A percentile compares a stretch with the other conserved stretches of the same genome.
These are phyloP conservation scores for Nasonovia ribisnigri DNA, from an alignment of 2,888 invertebrate genomes.

Conservation along the genomic window DNA sequence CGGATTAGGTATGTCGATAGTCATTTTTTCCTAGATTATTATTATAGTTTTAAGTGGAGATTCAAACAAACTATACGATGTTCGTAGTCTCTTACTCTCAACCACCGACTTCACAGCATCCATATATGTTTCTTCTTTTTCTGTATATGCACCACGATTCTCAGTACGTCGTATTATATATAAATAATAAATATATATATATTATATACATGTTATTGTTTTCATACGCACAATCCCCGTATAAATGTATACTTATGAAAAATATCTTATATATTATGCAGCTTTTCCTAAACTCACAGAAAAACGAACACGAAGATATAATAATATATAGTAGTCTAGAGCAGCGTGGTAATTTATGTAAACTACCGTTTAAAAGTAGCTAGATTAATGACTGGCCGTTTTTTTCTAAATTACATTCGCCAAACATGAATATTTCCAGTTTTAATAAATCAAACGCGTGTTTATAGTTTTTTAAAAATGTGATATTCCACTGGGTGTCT, in stretches of 20 bases:
- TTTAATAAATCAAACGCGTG: slow-evolving; percentile 38
- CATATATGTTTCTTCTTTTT: background rate
- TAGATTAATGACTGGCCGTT: slow-evolving; percentile 37
- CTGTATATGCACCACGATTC: background rate
- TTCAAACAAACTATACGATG: background rate
- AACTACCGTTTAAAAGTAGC: slow-evolving; percentile 39
- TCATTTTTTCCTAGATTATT: background rate
- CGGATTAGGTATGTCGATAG: background rate
- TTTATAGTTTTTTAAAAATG: slow-evolving; percentile 28
- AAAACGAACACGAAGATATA: background rate
- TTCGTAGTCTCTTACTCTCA: too few species aligned
- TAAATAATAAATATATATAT: background rate
- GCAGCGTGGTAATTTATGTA: slow-evolving; percentile 42
- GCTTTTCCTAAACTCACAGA: background rate
- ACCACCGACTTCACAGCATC: background rate
- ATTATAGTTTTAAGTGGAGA: background rate
- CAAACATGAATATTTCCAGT: slow-evolving; percentile 44
- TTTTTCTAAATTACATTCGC: slow-evolving; percentile 44
- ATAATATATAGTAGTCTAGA: background rate
- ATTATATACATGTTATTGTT: background rate
- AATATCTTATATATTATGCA: background rate
- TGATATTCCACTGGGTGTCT: background rate
- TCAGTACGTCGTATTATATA: slow-evolving; percentile 4
- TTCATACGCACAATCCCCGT: background rate
- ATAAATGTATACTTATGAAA: background rate